Conservation (phyloP, 1,140 invertebrate species). For the Drosophila busckii region DNA sequence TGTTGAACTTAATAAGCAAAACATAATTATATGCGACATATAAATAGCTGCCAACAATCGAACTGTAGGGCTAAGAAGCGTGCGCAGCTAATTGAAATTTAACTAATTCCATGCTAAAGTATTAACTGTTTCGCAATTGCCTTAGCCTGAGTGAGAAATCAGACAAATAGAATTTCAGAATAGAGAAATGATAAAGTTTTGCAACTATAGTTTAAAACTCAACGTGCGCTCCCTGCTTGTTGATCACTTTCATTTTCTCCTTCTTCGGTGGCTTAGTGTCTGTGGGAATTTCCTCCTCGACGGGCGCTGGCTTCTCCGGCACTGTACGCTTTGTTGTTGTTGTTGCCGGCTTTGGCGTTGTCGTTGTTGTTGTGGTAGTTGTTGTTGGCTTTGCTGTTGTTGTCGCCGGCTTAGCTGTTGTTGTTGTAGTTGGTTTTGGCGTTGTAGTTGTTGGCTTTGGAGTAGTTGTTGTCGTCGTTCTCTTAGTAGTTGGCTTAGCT, state of each 20-base stretch:
- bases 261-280: constrained; percentile 80
- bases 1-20: no score
- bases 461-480: constrained; percentile 25
- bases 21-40: constrained; percentile 60
- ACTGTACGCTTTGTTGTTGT: constrained; percentile 58
- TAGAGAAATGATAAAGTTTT: background rate
- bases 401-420: constrained; percentile 30
- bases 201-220: constrained; percentile 56
- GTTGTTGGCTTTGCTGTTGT: constrained; percentile 44
- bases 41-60: constrained; percentile 44
- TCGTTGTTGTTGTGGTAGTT: constrained; percentile 41
- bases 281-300: constrained; percentile 80
- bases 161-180: background rate
- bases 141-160: background rate
- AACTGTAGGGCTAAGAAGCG: constrained; percentile 12
- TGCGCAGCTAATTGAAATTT: constrained; percentile 37
- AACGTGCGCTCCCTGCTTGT: constrained; percentile 79
- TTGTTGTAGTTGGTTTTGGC: constrained; percentile 60
- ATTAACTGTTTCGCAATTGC: constrained; percentile 20
- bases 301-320: constrained; percentile 79
- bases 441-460: constrained; percentile 60
- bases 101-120: constrained; percentile 40
- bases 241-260: constrained; percentile 82
- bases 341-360: constrained; percentile 40
- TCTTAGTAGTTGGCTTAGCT: constrained; percentile 26